phyloP scores from a whole-genome alignment of 2,888 invertebrate genomes.

The Chrysomela aeneicollis region DNA sequence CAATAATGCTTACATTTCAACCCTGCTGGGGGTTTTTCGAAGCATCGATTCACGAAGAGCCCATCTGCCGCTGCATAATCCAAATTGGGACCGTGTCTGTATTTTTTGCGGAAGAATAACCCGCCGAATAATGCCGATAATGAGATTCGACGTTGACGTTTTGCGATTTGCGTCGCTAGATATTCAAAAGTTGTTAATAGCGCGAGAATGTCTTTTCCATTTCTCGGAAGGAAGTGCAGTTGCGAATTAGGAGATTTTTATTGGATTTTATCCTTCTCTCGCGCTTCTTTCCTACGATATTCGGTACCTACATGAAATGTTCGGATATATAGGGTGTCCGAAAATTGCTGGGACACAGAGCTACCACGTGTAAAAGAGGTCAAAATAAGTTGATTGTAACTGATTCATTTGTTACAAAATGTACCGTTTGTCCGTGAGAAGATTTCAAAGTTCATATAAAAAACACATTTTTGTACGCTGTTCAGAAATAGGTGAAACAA shows the following conservation, averaged over 20 bases:
- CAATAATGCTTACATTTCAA: too few relatives aligned
- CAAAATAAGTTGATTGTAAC: too few relatives aligned
- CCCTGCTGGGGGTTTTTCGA: too few relatives aligned
- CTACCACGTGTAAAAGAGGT: too few relatives aligned
- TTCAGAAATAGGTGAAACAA: too few relatives aligned
- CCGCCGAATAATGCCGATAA: conserved; percentile 10
- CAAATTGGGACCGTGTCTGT: conserved; percentile 19
- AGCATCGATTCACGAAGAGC: neutral
- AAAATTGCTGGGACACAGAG: too few relatives aligned
- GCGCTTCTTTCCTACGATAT: neutral
- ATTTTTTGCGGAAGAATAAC: conserved; percentile 5
- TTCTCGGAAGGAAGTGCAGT: neutral
- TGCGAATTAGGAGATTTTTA: neutral
- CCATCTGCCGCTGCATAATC: conserved; percentile 3
- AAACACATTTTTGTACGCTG: too few relatives aligned
- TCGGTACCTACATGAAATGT: too few relatives aligned
- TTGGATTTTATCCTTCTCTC: neutral
- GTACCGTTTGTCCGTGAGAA: too few relatives aligned
- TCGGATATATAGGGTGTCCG: too few relatives aligned
- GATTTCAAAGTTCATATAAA: too few relatives aligned
- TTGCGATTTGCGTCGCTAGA: neutral
- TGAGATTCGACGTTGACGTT: conserved; percentile 1
- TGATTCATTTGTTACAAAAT: too few relatives aligned
- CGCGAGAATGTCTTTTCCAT: neutral
- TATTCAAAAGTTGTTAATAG: neutral